phyloP scores from a whole-genome alignment of 2,797 vertebrate genomes.

The Galagoides demidoff region DNA sequence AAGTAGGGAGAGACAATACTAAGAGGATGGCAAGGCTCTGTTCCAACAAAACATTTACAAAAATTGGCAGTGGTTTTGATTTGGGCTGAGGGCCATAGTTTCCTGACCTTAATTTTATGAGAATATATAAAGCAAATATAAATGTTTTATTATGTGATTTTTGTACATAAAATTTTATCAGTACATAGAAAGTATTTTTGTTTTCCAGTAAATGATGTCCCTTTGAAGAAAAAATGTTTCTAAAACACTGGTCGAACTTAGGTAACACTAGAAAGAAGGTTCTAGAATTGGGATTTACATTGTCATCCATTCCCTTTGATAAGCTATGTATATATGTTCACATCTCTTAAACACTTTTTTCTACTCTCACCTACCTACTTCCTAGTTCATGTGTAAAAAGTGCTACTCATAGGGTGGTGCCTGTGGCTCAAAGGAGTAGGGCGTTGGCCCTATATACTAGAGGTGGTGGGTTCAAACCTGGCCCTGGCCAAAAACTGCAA shows the following conservation, averaged over 20 bases:
- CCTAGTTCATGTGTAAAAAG: background rate
- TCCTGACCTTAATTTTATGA: background rate
- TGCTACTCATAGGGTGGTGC: background rate
- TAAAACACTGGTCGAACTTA: background rate
- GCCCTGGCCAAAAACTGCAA: too few species aligned
- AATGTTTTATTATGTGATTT: slow-evolving; percentile 35
- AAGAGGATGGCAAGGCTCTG: background rate
- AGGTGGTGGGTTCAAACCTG: too few species aligned
- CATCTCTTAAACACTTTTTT: background rate
- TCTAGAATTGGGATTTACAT: background rate
- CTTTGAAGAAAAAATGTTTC: background rate
- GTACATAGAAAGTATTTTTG: background rate
- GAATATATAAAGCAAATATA: slow-evolving; percentile 46
- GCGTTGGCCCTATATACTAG: too few species aligned
- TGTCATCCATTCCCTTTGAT: background rate
- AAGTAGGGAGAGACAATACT: background rate
- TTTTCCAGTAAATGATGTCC: background rate
- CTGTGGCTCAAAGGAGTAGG: too few species aligned
- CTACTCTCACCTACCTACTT: background rate
- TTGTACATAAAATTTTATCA: slow-evolving; percentile 15
- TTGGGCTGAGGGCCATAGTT: background rate
- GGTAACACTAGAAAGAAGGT: background rate
- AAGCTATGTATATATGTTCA: background rate
- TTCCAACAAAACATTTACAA: slow-evolving; percentile 32
- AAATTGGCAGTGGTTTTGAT: background rate